A percentile compares a stretch with the other conserved stretches of the same genome.
phyloP scores from a whole-genome alignment of 35 echinoderm and acorn worm species.

The Heliocidaris tuberculata region DNA sequence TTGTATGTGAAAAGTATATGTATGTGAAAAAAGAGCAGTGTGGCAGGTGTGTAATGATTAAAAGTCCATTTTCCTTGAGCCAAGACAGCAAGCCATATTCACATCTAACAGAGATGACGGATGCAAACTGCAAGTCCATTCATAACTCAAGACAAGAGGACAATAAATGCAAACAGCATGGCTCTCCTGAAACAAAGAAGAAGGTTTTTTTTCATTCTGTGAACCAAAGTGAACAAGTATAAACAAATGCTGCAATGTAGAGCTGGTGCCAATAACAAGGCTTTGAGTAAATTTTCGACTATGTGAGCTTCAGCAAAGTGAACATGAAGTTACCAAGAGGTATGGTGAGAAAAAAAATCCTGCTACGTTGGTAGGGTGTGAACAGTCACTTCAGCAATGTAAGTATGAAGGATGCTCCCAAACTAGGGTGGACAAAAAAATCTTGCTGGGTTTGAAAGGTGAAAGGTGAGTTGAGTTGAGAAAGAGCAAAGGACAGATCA shows the following conservation, averaged over 20 bases:
- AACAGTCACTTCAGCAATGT: background rate
- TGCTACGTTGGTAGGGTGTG: background rate
- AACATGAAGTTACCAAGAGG: background rate
- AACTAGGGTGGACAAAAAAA: constrained; percentile 1
- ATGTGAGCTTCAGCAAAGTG: background rate
- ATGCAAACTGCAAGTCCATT: no score
- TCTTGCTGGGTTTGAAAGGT: constrained; percentile 15
- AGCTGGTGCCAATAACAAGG: background rate
- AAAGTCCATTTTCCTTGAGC: no score
- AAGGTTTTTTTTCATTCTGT: background rate
- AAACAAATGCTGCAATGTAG: background rate
- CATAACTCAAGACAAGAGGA: no score
- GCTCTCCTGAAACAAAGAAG: background rate
- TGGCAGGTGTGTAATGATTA: no score
- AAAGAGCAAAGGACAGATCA: background rate
- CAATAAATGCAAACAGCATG: background rate
- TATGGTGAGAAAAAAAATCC: background rate
- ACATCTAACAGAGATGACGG: no score
- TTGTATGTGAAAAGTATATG: no score
- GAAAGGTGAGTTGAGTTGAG: background rate
- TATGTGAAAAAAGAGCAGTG: no score
- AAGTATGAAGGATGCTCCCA: background rate
- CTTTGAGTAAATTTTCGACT: background rate
- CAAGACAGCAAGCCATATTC: no score
- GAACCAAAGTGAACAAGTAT: background rate